A percentile compares a stretch with the other conserved stretches of the same genome.
Evolutionary conservation across 2,797 vertebrate species (phyloP).

Genomic region (Mastacembelus armatus): DNA sequence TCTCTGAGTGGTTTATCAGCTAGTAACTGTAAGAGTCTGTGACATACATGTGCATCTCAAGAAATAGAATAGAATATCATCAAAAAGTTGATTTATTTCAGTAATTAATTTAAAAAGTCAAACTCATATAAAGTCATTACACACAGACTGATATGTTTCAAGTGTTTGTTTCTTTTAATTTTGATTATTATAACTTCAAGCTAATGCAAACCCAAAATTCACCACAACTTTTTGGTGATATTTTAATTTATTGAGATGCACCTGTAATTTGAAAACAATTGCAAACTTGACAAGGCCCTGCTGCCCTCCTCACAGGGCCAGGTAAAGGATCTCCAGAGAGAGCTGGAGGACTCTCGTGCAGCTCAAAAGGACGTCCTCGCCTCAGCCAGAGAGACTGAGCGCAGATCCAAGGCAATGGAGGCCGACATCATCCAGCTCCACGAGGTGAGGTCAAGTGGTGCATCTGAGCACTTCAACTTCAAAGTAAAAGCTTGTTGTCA

Average conservation of each 20-base stretch:
- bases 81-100: too few relatives aligned
- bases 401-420: conserved; percentile 92
- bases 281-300: not conserved
- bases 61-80: too few relatives aligned
- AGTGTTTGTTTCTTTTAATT: too few relatives aligned
- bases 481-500: not conserved
- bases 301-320: conserved; percentile 85
- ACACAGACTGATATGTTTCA: too few relatives aligned
- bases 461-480: too few relatives aligned
- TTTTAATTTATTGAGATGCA: too few relatives aligned
- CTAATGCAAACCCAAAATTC: too few relatives aligned
- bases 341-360: conserved; percentile 91
- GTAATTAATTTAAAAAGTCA: too few relatives aligned
- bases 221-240: too few relatives aligned
- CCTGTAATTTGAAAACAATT: not conserved
- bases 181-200: too few relatives aligned
- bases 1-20: not conserved
- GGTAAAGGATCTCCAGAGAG: conserved; percentile 96
- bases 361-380: conserved; percentile 92
- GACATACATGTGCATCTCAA: too few relatives aligned
- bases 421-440: conserved; percentile 93
- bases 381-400: conserved; percentile 94
- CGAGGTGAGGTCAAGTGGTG: conserved; percentile 84
- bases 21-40: not conserved
- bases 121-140: too few relatives aligned